Conservation (phyloP, 2,797 vertebrate species). For the Erithacus rubecula region DNA sequence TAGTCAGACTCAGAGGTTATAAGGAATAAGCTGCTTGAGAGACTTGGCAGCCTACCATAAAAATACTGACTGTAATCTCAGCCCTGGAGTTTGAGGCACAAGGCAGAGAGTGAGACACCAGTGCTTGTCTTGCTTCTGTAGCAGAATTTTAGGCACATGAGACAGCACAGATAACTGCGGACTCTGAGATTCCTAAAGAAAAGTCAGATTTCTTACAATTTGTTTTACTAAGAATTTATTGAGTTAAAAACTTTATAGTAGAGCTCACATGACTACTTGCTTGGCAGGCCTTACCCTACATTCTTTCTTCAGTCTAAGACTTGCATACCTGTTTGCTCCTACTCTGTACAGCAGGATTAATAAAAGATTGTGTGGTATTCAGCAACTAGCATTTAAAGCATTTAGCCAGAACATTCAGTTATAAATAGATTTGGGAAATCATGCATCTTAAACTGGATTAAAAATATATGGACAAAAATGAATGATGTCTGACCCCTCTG, state of each 20-base stretch:
- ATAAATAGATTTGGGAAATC: neutral
- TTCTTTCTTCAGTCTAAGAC: neutral
- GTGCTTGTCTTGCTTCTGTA: rapidly evolving
- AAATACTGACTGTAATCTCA: neutral
- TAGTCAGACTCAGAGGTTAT: neutral
- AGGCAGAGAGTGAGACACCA: neutral
- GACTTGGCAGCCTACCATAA: neutral
- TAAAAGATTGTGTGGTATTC: neutral
- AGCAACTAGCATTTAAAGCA: neutral
- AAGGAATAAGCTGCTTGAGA: neutral
- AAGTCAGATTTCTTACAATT: neutral
- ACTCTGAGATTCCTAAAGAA: neutral
- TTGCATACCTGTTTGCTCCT: neutral
- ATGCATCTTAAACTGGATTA: neutral
- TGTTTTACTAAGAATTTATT: neutral
- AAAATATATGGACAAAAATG: neutral
- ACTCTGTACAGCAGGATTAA: neutral
- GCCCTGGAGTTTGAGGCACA: neutral
- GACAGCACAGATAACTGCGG: neutral
- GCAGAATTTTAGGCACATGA: neutral
- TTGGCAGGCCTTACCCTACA: neutral
- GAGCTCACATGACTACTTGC: neutral
- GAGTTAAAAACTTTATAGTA: neutral
- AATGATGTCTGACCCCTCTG: neutral
- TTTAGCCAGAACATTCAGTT: neutral